These are phyloP conservation scores for Ormia ochracea DNA, from an alignment of 2,888 invertebrate genomes.

Conservation along the genomic window DNA sequence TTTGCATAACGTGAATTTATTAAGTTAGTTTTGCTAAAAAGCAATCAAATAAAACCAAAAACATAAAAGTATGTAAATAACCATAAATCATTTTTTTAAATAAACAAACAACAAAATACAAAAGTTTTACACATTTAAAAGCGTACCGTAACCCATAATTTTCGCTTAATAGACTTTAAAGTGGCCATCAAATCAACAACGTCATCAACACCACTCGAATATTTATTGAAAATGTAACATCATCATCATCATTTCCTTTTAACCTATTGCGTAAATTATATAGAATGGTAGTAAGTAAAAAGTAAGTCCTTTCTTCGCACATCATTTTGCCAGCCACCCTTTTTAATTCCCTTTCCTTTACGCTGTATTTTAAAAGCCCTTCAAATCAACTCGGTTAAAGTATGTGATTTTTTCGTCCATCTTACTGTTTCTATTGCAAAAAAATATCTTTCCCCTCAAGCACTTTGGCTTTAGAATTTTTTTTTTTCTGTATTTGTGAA, in stretches of 20 bases:
- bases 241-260: conserved; percentile 3
- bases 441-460: conserved; percentile 39
- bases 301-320: conserved; percentile 58
- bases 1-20: conserved; percentile 32
- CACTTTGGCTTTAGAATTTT: conserved; percentile 52
- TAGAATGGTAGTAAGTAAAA: background rate
- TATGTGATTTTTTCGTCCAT: conserved; percentile 38
- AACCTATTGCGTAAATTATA: conserved; percentile 13
- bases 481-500: background rate
- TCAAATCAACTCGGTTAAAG: conserved; percentile 52
- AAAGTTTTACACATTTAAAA: conserved; percentile 15
- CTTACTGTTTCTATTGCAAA: background rate
- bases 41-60: background rate
- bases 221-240: background rate
- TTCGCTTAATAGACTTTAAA: conserved; percentile 61
- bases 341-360: conserved; percentile 13
- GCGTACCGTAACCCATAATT: conserved; percentile 60
- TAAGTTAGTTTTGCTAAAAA: conserved; percentile 14
- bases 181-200: conserved; percentile 59
- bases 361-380: conserved; percentile 29
- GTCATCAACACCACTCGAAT: conserved; percentile 31
- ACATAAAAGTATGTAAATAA: conserved; percentile 57
- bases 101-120: conserved; percentile 36
- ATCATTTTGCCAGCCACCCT: conserved; percentile 39
- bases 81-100: conserved; percentile 56